Evolutionary conservation across 2,113 vertebrate genomes (phyloP), one percentile per base, ranked within the genome.

Genomic region (Syngnathus scovelli): DNA sequence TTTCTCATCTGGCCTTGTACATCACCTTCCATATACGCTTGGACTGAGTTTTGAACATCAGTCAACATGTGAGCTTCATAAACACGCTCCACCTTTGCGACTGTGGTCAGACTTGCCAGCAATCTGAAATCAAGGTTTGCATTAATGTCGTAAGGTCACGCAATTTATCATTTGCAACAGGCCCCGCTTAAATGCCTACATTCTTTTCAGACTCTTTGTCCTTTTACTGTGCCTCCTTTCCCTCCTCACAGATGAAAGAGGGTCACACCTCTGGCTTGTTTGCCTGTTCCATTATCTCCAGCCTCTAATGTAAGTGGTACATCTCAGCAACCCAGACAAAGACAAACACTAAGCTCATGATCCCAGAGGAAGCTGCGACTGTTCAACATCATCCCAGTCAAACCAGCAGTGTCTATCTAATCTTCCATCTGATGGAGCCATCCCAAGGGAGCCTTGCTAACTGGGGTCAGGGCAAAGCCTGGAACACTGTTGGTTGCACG

Each of bases 131-230:
- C 78, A 77, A 81, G 79, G 74, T 66, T 81, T 81, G 72, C 63
- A 76, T 85, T 85, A 79, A 86, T 81, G 75, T 78, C 12, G 68
- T 55, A 75, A 67, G 83, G 82, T 84, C 78, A 89, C 83, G 75
- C 76, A 77, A 69, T 76, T 64, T 87, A 85, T 88, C 78, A 91
- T 87, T 87, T 85, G 87, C 79, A 87, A 86, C 82, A 84, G 87
- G 67, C 75, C 72, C 83, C 81, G 77, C 78, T 89, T 85, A 85
- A 88, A 90, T 88, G 83, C 78, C 83, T 51, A 78, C 78, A 83
- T 87, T 79, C 81, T 83, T 85, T 83, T 75, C 11, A 13, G 78
- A 38, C 72, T 71, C 70, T 75, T 72, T 83, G 80, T 84, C 79
- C 75, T 79, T 86, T 87, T 83, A 85, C 27, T 27, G 27, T 27